Evolutionary conservation across 2,113 vertebrate species (phyloP), one percentile per base, ranked within the genome.

Genomic region (Thamnophis sirtalis): DNA sequence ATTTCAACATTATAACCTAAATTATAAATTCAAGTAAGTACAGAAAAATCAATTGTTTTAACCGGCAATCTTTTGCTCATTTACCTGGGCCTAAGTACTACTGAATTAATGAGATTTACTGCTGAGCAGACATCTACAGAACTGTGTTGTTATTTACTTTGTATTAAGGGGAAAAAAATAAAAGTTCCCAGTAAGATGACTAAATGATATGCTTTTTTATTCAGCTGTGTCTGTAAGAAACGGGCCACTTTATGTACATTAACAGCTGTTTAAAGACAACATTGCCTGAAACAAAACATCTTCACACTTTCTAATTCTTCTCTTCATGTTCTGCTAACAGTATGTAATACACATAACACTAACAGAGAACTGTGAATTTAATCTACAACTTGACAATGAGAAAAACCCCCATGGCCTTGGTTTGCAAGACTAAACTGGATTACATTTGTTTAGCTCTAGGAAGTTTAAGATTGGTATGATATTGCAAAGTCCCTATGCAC

Each of bases 401-500:
- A 38, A 90, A 94, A 63, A 90, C 73, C 90, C 95, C 92, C 88
- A 93, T 94, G 94, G 91, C 89, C 90, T 0, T 0, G 92, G 19
- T 94, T 95, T 93, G 53, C 87, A 94, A 93, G 91, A 96, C 91
- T 92, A 94, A 96, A 68, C 50, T 48, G 95, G 93, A 93, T 95
- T 93, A 95, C 19, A 90, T 73, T 94, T 93, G 95, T 91, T 93
- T 96, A 89, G 85, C 95, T 96, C 92, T 56, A 96, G 93, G 96
- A 97, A 96, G 94, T 95, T 95, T 93, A 92, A 87, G 95, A 95
- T 90, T 94, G 92, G 96, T 94, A 95, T 95, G 93, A 91, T 91
- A 93, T 94, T 96, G 96, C 94, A 96, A 96, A 94, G 89, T 92
- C n/a, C 93, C 94, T 95, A 94, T 55, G 68, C 86, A 95, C 93